phyloP scores from a whole-genome alignment of 2,113 vertebrate genomes.

The Pipa parva region DNA sequence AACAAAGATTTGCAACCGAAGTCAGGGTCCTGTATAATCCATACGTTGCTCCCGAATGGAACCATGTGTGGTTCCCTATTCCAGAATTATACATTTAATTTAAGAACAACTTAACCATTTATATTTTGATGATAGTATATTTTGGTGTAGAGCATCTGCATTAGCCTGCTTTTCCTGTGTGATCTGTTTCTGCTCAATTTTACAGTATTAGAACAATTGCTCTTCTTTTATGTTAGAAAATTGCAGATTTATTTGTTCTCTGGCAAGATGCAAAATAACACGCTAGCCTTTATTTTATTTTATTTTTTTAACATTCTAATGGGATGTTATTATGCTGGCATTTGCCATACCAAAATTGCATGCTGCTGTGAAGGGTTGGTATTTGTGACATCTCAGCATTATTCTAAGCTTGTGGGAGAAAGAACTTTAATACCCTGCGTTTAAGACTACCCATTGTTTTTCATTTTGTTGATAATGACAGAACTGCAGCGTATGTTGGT shows the following conservation, averaged over 20 bases:
- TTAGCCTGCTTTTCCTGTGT: no score
- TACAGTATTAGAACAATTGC: background rate
- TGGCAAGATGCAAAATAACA: background rate
- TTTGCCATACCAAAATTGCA: background rate
- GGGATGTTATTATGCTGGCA: background rate
- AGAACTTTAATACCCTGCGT: background rate
- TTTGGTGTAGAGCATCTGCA: no score
- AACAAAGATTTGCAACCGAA: no score
- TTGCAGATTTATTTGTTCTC: background rate
- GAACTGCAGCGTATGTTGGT: background rate
- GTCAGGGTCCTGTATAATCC: no score
- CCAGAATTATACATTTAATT: no score
- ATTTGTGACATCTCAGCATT: background rate
- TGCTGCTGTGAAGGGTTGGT: background rate
- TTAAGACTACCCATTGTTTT: background rate
- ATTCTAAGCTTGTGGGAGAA: background rate
- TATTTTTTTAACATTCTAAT: background rate
- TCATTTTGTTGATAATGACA: background rate
- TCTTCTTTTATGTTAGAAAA: background rate
- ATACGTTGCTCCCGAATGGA: no score
- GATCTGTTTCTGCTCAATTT: no score
- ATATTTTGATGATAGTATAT: no score
- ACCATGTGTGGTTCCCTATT: no score
- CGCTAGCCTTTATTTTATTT: no score
- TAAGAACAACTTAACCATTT: no score